These are phyloP conservation scores for Leptopilina clavipes DNA, from an alignment of 1,140 invertebrate species.

Conservation along the genomic window DNA sequence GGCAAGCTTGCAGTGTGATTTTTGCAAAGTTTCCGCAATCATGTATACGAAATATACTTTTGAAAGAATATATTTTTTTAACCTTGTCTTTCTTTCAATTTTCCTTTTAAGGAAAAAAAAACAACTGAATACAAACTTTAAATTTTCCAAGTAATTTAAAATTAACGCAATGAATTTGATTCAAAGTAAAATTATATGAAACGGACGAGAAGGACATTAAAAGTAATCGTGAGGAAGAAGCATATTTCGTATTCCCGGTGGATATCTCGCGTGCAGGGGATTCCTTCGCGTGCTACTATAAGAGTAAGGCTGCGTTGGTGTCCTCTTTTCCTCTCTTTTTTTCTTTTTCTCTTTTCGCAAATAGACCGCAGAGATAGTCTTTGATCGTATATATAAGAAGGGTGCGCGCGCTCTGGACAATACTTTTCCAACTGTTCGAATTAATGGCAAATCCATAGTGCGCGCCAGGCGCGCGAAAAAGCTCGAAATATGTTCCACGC, in stretches of 20 bases:
- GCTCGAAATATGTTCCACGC: slow-evolving; percentile 39
- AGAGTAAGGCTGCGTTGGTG: not conserved
- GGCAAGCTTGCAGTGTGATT: too few relatives aligned
- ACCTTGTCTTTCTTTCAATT: too few relatives aligned
- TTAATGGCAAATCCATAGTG: slow-evolving; percentile 72
- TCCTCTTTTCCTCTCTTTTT: slow-evolving; percentile 38
- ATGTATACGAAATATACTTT: too few relatives aligned
- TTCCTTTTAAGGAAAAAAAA: too few relatives aligned
- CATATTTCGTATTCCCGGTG: slow-evolving; percentile 2
- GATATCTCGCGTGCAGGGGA: not conserved
- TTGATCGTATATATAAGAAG: slow-evolving; percentile 44
- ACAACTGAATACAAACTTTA: not conserved
- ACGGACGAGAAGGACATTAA: not conserved
- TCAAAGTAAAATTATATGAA: not conserved
- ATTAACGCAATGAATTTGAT: not conserved
- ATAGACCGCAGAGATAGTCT: slow-evolving; percentile 62
- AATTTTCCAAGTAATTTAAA: slow-evolving; percentile 1
- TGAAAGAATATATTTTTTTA: too few relatives aligned
- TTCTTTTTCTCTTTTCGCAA: too few relatives aligned
- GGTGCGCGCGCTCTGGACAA: slow-evolving; percentile 60
- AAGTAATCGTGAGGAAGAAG: slow-evolving; percentile 1
- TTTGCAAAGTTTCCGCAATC: too few relatives aligned
- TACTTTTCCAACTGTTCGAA: slow-evolving; percentile 61
- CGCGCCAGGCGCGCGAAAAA: slow-evolving; percentile 50
- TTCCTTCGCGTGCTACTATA: not conserved